A percentile compares a stretch with the other conserved stretches of the same genome.
Conservation (phyloP, 2,113 vertebrate genomes). For the Dipodomys ordii region DNA sequence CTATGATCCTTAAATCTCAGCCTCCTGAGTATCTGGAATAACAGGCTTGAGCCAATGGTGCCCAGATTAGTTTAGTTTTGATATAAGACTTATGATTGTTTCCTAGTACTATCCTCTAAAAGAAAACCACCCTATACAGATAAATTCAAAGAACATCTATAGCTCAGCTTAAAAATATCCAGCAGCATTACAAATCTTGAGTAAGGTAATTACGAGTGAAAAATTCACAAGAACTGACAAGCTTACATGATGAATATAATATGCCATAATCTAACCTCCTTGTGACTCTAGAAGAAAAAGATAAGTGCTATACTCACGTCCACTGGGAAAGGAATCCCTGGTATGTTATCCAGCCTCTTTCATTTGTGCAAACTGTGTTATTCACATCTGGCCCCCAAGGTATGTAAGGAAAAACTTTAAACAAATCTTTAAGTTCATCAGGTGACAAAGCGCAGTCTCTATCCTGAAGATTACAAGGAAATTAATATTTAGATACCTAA, state of each 20-base stretch:
- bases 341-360: constrained; percentile 98
- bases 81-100: constrained; percentile 4
- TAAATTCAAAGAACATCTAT: constrained; percentile 7
- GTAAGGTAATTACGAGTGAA: background rate
- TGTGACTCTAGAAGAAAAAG: constrained; percentile 19
- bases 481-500: background rate
- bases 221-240: background rate
- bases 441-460: constrained; percentile 97
- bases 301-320: constrained; percentile 92
- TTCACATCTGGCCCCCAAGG: constrained; percentile 99
- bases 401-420: constrained; percentile 99
- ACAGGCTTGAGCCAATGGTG: too few relatives aligned
- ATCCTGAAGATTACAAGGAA: constrained; percentile 89
- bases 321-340: constrained; percentile 99
- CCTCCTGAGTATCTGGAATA: too few relatives aligned
- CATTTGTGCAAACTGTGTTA: constrained; percentile 97
- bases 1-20: background rate
- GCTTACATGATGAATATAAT: background rate
- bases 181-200: background rate
- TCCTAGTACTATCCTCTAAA: constrained; percentile 27
- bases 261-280: background rate
- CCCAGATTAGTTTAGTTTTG: constrained; percentile 11
- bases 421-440: constrained; percentile 97
- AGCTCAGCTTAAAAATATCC: background rate
- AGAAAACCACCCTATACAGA: constrained; percentile 44